Conservation (phyloP, 2,888 invertebrate genomes). For the Horisme vitalbata region DNA sequence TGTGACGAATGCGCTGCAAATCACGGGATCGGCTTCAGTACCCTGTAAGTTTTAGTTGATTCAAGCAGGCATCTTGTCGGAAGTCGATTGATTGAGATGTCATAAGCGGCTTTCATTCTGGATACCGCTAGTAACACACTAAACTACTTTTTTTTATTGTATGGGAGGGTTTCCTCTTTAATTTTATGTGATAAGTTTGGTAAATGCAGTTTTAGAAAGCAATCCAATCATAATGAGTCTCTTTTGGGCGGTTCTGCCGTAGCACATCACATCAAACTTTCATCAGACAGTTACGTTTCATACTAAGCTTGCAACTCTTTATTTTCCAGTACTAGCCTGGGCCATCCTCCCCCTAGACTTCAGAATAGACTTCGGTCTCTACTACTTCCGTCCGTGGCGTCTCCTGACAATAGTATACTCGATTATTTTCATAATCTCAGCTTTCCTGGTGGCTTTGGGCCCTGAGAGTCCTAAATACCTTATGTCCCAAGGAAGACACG, state of each 20-base stretch:
- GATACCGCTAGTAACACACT: too few relatives aligned
- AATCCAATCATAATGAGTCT: too few relatives aligned
- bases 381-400: slow-evolving; percentile 88
- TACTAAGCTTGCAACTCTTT: neutral
- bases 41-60: slow-evolving; percentile 60
- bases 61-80: too few relatives aligned
- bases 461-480: slow-evolving; percentile 93
- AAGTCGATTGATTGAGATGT: too few relatives aligned
- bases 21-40: slow-evolving; percentile 62
- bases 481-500: slow-evolving; percentile 83
- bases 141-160: too few relatives aligned
- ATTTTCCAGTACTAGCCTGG: slow-evolving; percentile 84
- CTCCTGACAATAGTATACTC: slow-evolving; percentile 85
- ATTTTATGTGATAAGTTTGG: too few relatives aligned
- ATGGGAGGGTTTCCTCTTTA: too few relatives aligned
- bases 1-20: slow-evolving; percentile 69
- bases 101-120: too few relatives aligned
- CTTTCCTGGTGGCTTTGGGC: slow-evolving; percentile 77
- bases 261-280: too few relatives aligned
- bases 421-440: slow-evolving; percentile 81
- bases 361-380: slow-evolving; percentile 65
- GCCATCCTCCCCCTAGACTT: slow-evolving; percentile 84
- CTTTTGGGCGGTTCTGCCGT: too few relatives aligned
- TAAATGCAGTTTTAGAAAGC: too few relatives aligned
- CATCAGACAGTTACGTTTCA: too few relatives aligned